Evolutionary conservation across 2,888 invertebrate species (phyloP).

Genomic region (Mamestra brassicae): DNA sequence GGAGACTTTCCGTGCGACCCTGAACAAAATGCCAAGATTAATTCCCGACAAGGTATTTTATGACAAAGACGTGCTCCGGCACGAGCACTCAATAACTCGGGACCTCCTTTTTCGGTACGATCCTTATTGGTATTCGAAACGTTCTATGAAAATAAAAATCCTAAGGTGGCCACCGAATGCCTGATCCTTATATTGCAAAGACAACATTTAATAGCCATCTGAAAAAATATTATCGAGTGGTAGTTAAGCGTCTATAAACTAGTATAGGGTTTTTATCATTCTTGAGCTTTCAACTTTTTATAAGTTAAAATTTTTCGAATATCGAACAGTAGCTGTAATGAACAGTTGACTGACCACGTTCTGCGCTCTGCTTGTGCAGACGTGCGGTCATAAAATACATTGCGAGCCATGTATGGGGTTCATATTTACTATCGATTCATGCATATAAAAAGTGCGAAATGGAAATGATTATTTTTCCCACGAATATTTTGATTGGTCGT

Average conservation of each 20-base stretch:
- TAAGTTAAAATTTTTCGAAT: conserved; percentile 70
- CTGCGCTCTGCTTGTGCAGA: conserved; percentile 39
- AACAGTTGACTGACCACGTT: conserved; percentile 57
- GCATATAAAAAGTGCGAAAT: conserved; percentile 55
- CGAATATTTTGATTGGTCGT: conserved; percentile 87
- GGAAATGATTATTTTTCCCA: conserved; percentile 69
- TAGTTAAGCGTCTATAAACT: conserved; percentile 78
- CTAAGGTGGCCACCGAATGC: conserved; percentile 84
- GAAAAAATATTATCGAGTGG: conserved; percentile 78
- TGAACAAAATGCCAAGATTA: conserved; percentile 85
- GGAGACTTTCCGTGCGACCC: conserved; percentile 70
- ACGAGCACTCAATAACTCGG: conserved; percentile 78
- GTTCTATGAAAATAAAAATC: conserved; percentile 86
- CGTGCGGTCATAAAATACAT: conserved; percentile 51
- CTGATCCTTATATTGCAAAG: conserved; percentile 85
- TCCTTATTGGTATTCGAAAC: conserved; percentile 79
- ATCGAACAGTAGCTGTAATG: conserved; percentile 62
- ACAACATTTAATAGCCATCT: conserved; percentile 83
- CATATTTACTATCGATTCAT: conserved; percentile 44
- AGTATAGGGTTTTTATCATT: conserved; percentile 77
- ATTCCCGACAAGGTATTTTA: conserved; percentile 82
- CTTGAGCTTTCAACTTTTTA: conserved; percentile 69
- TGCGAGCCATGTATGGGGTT: conserved; percentile 46
- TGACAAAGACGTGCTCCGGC: conserved; percentile 78
- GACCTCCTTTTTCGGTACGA: conserved; percentile 85